These are phyloP conservation scores for Ips nitidus DNA, from an alignment of 1,140 invertebrate species.

Conservation along the genomic window DNA sequence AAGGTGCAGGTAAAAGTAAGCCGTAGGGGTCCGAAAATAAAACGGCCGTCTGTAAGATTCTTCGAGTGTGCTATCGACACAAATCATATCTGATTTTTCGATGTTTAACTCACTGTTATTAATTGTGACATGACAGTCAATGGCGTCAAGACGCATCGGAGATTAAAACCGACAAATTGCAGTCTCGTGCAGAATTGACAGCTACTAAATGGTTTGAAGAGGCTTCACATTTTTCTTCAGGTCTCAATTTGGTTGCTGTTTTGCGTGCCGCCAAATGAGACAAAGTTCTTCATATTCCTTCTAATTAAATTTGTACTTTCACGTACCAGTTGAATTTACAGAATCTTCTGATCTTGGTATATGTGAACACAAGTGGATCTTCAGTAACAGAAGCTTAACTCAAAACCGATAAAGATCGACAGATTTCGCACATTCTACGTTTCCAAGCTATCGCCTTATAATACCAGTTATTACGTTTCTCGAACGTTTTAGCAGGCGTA, in stretches of 20 bases:
- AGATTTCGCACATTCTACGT: too few species aligned
- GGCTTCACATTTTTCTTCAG: not conserved
- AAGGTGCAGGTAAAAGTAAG: not conserved
- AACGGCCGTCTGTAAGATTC: not conserved
- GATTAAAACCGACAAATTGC: conserved; percentile 20
- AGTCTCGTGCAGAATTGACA: conserved; percentile 19
- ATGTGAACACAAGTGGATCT: too few species aligned
- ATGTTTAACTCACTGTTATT: conserved; percentile 24
- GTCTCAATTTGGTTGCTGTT: not conserved
- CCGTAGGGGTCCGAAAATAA: not conserved
- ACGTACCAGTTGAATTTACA: too few species aligned
- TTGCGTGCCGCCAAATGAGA: not conserved
- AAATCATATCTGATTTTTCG: conserved; percentile 26
- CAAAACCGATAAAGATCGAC: too few species aligned
- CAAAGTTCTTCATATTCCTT: too few species aligned
- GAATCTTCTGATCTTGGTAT: too few species aligned
- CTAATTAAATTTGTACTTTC: too few species aligned
- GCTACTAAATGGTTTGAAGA: conserved; percentile 10
- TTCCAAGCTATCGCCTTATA: too few species aligned
- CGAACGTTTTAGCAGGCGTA: too few species aligned
- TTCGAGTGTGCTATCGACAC: conserved; percentile 18
- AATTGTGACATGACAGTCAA: conserved; percentile 17
- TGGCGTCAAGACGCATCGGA: conserved; percentile 12
- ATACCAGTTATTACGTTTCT: too few species aligned
- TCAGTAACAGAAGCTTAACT: too few species aligned